These are phyloP conservation scores for Patiria miniata DNA, from an alignment of 35 echinoderm and acorn worm species.

Conservation along the genomic window DNA sequence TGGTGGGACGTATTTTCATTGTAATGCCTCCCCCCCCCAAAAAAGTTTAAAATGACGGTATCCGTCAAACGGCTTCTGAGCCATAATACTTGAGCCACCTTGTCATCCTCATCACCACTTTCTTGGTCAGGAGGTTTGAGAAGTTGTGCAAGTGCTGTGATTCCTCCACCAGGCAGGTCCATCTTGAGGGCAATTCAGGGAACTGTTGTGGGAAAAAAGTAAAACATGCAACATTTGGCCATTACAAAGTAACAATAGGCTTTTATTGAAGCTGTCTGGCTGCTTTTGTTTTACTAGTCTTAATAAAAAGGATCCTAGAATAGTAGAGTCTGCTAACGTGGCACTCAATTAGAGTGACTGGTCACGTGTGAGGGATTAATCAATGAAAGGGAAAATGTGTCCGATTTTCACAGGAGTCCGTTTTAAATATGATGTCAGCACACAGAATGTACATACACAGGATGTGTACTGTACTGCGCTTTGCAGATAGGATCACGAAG, in stretches of 20 bases:
- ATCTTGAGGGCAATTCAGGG: neutral
- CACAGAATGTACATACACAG: no score
- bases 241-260: neutral
- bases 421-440: no score
- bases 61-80: neutral
- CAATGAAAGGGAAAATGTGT: no score
- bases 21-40: no score
- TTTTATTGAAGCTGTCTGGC: neutral
- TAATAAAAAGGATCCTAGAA: neutral
- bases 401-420: no score
- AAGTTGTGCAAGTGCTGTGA: conserved; percentile 56
- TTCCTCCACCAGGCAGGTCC: conserved; percentile 18
- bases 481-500: no score
- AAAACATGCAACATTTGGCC: neutral
- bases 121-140: conserved; percentile 55
- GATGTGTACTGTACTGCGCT: no score
- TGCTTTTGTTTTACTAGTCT: neutral
- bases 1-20: no score
- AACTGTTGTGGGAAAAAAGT: neutral
- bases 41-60: neutral
- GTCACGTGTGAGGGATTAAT: no score
- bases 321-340: neutral
- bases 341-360: neutral
- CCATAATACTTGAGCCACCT: neutral
- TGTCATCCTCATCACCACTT: conserved; percentile 71